Conservation (phyloP, 1,140 invertebrate species). For the Geopemphigus sp. region DNA sequence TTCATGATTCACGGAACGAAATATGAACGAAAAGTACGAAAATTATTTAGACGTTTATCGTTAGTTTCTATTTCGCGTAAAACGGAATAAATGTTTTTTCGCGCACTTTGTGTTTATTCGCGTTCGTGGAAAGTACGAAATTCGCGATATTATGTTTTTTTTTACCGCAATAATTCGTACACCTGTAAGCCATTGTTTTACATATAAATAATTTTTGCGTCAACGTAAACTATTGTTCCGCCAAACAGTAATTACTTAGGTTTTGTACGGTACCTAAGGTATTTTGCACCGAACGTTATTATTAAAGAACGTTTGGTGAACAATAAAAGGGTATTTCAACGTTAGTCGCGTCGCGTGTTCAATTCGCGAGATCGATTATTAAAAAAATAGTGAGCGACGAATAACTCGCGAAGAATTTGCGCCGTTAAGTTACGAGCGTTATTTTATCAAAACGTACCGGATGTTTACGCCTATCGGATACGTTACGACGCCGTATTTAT, state of each 20-base stretch:
- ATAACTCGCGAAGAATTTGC: no score
- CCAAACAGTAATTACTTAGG: not conserved
- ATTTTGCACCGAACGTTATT: no score
- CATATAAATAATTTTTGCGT: not conserved
- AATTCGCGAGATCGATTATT: no score
- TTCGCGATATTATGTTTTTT: not conserved
- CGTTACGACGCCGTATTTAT: no score
- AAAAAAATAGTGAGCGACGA: no score
- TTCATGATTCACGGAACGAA: not conserved
- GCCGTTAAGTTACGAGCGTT: no score
- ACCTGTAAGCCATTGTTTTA: not conserved
- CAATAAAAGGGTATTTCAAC: no score
- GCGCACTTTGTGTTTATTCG: not conserved
- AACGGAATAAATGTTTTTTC: not conserved
- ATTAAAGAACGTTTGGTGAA: no score
- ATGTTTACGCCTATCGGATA: no score
- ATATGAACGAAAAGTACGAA: not conserved
- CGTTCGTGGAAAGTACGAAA: not conserved
- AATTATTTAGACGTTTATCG: not conserved
- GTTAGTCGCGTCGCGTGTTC: no score
- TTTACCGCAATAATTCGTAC: not conserved
- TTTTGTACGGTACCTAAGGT: not conserved
- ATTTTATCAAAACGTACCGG: no score
- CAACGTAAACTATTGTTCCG: not conserved
- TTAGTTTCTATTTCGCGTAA: not conserved